These are phyloP conservation scores for Drosophila biarmipes DNA, from an alignment of 1,140 invertebrate species.

Conservation along the genomic window DNA sequence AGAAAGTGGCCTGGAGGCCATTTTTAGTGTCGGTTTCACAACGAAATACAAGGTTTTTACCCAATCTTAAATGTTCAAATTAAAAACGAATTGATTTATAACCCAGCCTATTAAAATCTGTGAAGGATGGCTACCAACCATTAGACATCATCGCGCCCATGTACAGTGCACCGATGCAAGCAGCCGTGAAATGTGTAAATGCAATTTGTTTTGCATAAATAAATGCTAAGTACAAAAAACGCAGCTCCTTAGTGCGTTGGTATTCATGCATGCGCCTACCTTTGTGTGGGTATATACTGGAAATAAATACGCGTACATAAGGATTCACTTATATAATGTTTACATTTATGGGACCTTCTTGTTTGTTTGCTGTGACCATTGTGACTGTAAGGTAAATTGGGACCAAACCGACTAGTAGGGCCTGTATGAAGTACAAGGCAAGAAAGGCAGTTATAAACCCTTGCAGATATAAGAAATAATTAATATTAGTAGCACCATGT, in stretches of 20 bases:
- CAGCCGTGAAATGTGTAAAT: background rate
- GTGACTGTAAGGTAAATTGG: background rate
- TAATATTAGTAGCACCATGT: no score
- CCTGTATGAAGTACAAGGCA: no score
- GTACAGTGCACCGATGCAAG: background rate
- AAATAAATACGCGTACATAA: background rate
- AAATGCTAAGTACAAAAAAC: background rate
- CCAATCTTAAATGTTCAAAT: no score
- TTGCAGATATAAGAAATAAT: no score
- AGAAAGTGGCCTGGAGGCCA: no score
- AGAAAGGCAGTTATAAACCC: no score
- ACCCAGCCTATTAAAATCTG: no score
- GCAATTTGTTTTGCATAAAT: slow-evolving; percentile 13
- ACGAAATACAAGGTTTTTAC: no score
- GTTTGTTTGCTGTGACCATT: slow-evolving; percentile 1
- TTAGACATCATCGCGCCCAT: background rate
- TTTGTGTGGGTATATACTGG: background rate
- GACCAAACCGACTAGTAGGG: no score
- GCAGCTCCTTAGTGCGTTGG: background rate
- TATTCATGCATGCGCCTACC: background rate
- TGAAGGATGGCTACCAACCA: background rate
- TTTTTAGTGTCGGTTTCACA: no score
- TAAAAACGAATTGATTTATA: no score
- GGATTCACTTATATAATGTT: background rate
- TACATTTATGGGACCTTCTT: background rate